phyloP scores from a whole-genome alignment of 2,888 invertebrate genomes.

The Lampropteryx suffumata region DNA sequence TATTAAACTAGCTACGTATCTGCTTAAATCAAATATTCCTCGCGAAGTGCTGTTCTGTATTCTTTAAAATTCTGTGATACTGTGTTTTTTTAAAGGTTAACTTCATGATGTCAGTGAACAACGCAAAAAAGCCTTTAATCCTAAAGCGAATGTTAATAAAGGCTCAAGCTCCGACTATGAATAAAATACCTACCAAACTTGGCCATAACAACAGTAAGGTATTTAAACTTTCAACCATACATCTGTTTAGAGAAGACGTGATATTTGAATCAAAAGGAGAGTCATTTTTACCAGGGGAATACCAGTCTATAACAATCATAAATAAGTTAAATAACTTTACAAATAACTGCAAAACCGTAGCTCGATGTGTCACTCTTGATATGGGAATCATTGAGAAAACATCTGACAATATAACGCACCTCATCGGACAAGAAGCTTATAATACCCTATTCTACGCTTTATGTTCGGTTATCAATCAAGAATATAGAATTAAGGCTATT shows the following conservation, averaged over 20 bases:
- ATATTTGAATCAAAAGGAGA: conserved; percentile 48
- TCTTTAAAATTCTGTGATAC: background rate
- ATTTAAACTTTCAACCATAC: conserved; percentile 1
- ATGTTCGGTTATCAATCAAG: conserved; percentile 59
- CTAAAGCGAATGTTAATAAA: conserved; percentile 8
- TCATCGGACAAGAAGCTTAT: conserved; percentile 66
- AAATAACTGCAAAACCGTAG: conserved; percentile 52
- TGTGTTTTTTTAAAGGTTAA: background rate
- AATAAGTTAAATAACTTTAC: conserved; percentile 46
- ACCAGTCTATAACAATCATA: conserved; percentile 45
- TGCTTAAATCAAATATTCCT: too few species aligned
- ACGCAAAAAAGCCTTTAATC: conserved; percentile 7
- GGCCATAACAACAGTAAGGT: background rate
- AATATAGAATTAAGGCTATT: conserved; percentile 58
- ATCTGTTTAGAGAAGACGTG: conserved; percentile 45
- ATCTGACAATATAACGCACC: conserved; percentile 53
- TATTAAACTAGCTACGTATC: too few species aligned
- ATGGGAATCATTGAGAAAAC: conserved; percentile 43
- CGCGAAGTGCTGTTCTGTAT: background rate
- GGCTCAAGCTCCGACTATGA: background rate
- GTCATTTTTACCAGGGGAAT: conserved; percentile 54
- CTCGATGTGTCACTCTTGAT: conserved; percentile 39
- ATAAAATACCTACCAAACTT: background rate
- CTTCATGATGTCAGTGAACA: background rate
- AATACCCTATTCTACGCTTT: conserved; percentile 57